Evolutionary conservation across 2,888 invertebrate species (phyloP).

Genomic region (Pterostichus niger): DNA sequence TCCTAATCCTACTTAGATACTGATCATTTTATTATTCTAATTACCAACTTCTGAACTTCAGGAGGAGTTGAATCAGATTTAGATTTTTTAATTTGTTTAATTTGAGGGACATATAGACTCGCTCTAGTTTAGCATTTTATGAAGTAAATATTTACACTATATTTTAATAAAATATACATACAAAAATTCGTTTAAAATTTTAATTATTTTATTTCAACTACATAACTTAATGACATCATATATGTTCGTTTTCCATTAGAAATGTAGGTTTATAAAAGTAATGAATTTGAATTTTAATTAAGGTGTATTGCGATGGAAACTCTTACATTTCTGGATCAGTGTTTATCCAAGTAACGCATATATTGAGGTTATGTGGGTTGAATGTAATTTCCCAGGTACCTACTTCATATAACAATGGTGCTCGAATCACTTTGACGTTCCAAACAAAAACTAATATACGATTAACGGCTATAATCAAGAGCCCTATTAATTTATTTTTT

Average conservation of each 20-base stretch:
- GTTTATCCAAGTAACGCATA: not conserved
- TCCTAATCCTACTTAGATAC: too few relatives aligned
- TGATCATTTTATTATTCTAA: too few relatives aligned
- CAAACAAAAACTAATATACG: slow-evolving; percentile 45
- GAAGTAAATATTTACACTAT: too few relatives aligned
- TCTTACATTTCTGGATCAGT: not conserved
- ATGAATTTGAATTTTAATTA: slow-evolving; percentile 24
- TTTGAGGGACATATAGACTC: too few relatives aligned
- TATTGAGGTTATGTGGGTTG: not conserved
- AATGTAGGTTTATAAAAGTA: slow-evolving; percentile 19
- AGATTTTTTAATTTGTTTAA: too few relatives aligned
- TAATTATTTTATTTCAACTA: too few relatives aligned
- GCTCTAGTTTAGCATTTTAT: too few relatives aligned
- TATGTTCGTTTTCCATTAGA: not conserved
- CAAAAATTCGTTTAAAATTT: too few relatives aligned
- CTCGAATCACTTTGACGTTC: slow-evolving; percentile 18
- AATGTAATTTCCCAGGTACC: slow-evolving; percentile 41
- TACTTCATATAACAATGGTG: slow-evolving; percentile 22
- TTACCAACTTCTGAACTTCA: too few relatives aligned
- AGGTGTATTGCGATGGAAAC: not conserved
- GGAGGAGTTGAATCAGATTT: too few relatives aligned
- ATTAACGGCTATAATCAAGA: slow-evolving; percentile 57
- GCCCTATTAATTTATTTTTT: slow-evolving; percentile 59
- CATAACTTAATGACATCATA: not conserved
- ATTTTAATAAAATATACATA: too few relatives aligned